Evolutionary conservation across 1,140 invertebrate species (phyloP), one percentile per base, ranked within the genome.

Genomic region (Sitobion miscanthi): DNA sequence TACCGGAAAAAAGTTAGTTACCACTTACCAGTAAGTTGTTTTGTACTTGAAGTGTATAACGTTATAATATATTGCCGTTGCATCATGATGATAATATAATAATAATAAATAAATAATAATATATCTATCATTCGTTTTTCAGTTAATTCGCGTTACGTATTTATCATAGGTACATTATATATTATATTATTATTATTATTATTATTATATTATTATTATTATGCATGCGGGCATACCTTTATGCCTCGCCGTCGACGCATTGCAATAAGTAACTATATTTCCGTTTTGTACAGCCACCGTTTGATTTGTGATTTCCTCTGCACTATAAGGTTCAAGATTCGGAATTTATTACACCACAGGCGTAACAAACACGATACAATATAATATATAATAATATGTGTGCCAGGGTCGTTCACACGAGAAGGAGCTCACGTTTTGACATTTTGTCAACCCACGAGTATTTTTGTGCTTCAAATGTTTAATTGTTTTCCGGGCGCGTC

Each of bases 231-330:
- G 21, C 82, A 42, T 42, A 45, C 38, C 21, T 82, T 23, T 23
- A 21, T 42, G 82, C 23, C 38, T 69, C 30, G 82, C 38, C 35
- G 14, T 35, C 86, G 49, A 8, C 30, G n/a, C 45, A 47, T 47
- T 47, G 45, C 45, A 47, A 47, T 87, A 87, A 87, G 45, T 49
- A 47, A 47, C 85, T 30, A 45, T 69, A 69, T 88, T 88, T 88
- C 86, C 86, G 86, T 88, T 88, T 88, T 52, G 17, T 35, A 30
- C 30, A 45, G 42, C n/a, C 30, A n/a, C 20, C 42, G 42, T 52
- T 88, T 88, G 86, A 88, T 88, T 88, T 88, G 86, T 88, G 86
- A 88, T 88, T 88, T 88, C 86, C 86, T 88, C 86, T 49, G 86
- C 8, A 35, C 30, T 88, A 20, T 52, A 52, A 49, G 20, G 45